Percentiles rank a stretch among this genome's conserved stretches.
These are phyloP conservation scores for Drosophila biarmipes DNA, from an alignment of 1,140 invertebrate species.

Conservation along the genomic window DNA sequence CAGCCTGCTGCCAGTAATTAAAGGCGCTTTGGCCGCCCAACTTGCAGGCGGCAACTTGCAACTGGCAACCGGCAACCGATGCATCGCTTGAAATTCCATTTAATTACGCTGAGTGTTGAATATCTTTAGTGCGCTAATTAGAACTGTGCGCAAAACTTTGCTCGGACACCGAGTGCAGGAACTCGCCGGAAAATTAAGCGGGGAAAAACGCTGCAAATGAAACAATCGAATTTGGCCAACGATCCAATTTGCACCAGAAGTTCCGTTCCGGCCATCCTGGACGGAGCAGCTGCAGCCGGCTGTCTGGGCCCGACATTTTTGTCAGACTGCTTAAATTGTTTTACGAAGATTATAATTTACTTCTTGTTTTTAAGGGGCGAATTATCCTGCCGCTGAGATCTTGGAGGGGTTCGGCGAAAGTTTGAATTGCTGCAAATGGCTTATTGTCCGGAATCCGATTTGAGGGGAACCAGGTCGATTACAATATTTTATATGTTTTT, in stretches of 20 bases:
- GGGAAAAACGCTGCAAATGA: slow-evolving; percentile 27
- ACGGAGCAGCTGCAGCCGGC: slow-evolving; percentile 9
- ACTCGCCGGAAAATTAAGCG: slow-evolving; percentile 17
- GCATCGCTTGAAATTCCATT: slow-evolving; percentile 81
- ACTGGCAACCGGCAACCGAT: slow-evolving; percentile 17
- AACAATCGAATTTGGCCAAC: slow-evolving; percentile 73
- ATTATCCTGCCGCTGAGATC: slow-evolving; percentile 20
- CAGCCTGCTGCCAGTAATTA: slow-evolving; percentile 59
- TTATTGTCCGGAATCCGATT: slow-evolving; percentile 14
- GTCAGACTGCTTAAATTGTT: slow-evolving; percentile 45
- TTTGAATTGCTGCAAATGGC: slow-evolving; percentile 15
- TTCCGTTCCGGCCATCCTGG: slow-evolving; percentile 12
- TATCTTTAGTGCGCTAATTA: slow-evolving; percentile 76
- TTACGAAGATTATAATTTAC: slow-evolving; percentile 49
- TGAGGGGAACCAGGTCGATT: not conserved
- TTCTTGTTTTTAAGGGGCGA: slow-evolving; percentile 16
- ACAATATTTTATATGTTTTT: not conserved
- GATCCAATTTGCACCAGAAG: slow-evolving; percentile 52
- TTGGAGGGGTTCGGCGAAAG: slow-evolving; percentile 13
- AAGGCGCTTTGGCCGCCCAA: slow-evolving; percentile 63
- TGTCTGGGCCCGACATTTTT: slow-evolving; percentile 33
- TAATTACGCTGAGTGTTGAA: slow-evolving; percentile 81
- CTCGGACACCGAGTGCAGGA: slow-evolving; percentile 60
- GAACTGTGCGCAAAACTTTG: slow-evolving; percentile 62
- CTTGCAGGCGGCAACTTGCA: slow-evolving; percentile 33